Conservation (phyloP, 2,888 invertebrate genomes). For the Ferdinandea cuprea region DNA sequence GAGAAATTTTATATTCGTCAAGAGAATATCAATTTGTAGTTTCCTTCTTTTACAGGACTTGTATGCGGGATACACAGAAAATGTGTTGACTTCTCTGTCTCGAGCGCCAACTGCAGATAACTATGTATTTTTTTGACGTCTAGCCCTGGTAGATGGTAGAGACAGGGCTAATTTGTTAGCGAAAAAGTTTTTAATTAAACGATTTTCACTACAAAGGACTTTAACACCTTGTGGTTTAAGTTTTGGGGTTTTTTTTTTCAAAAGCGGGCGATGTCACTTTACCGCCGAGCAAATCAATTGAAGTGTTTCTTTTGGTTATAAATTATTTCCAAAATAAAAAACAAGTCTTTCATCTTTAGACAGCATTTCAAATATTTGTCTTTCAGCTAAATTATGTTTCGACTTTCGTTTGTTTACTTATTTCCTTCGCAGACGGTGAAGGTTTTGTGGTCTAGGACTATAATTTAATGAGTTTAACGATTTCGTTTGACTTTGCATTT, state of each 20-base stretch:
- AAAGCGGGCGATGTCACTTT: no score
- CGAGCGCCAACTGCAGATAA: constrained; percentile 15
- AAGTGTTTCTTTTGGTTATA: constrained; percentile 5
- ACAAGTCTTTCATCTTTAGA: constrained; percentile 20
- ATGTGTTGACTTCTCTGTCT: background rate
- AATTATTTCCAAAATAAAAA: background rate
- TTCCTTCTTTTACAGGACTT: no score
- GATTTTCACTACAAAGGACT: background rate
- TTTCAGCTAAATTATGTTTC: constrained; percentile 8
- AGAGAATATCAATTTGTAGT: no score
- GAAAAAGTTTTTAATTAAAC: constrained; percentile 27
- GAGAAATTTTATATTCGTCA: background rate
- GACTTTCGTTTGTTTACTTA: background rate
- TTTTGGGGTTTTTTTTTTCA: no score
- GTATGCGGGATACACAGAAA: no score
- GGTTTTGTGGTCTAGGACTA: constrained; percentile 1
- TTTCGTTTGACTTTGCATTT: constrained; percentile 16
- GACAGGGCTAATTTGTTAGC: background rate
- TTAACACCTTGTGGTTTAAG: constrained; percentile 12
- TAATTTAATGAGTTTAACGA: constrained; percentile 19
- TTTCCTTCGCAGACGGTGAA: background rate
- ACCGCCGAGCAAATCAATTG: background rate
- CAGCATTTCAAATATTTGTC: constrained; percentile 18
- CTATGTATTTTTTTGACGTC: no score
- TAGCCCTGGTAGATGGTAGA: background rate